Evolutionary conservation across 2,797 vertebrate genomes (phyloP).

Genomic region (Phataginus tetradactyla): DNA sequence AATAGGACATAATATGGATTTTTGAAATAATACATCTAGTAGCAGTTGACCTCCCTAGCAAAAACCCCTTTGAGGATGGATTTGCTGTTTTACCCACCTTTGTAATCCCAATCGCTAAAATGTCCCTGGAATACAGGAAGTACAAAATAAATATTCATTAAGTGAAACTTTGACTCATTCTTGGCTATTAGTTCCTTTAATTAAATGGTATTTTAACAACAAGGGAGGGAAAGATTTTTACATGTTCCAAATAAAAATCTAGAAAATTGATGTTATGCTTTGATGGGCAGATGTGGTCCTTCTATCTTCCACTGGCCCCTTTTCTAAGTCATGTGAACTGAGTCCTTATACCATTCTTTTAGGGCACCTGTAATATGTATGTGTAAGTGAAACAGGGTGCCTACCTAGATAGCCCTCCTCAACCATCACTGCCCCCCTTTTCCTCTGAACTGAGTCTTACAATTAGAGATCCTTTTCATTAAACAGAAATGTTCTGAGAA

Average conservation of each 20-base stretch:
- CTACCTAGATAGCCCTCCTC: background rate
- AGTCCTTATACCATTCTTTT: background rate
- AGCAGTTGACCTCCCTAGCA: background rate
- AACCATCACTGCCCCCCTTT: background rate
- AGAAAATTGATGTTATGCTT: background rate
- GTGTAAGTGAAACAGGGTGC: background rate
- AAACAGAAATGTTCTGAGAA: background rate
- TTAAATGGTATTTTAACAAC: background rate
- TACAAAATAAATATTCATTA: background rate
- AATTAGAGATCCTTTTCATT: background rate
- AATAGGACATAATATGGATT: background rate
- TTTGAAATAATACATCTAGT: conserved; percentile 25
- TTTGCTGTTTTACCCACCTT: background rate
- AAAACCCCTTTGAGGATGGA: background rate
- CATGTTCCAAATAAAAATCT: background rate
- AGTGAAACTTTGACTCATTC: background rate
- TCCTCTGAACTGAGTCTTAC: background rate
- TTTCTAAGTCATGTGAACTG: background rate
- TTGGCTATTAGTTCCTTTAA: background rate
- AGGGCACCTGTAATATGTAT: background rate
- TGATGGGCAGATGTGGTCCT: background rate
- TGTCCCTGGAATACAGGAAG: background rate
- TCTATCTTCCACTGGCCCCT: background rate
- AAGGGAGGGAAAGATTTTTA: background rate
- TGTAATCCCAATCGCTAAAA: background rate